Conservation (phyloP, 64 coral and sea anemone species). For the Actinia tenebrosa region DNA sequence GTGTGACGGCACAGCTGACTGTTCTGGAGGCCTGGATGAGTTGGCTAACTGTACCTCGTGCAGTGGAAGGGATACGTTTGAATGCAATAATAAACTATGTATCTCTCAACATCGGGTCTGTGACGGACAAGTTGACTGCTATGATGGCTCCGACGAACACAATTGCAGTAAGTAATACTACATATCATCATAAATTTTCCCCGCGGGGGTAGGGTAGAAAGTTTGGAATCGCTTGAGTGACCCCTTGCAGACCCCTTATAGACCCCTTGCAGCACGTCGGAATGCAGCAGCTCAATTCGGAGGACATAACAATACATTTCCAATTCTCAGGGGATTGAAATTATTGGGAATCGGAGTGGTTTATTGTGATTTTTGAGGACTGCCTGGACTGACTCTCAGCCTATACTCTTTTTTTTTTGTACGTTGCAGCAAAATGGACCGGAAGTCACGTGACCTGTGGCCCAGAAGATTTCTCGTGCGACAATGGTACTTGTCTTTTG, state of each 20-base stretch:
- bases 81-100: constrained; percentile 20
- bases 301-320: too few species aligned
- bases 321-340: too few species aligned
- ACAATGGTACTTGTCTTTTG: constrained; percentile 16
- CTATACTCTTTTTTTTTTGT: background rate
- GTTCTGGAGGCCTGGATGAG: constrained; percentile 28
- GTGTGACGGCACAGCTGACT: constrained; percentile 54
- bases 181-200: too few species aligned
- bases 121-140: constrained; percentile 37
- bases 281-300: too few species aligned
- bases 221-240: too few species aligned
- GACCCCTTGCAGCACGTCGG: too few species aligned
- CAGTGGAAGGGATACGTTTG: constrained; percentile 5
- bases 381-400: too few species aligned
- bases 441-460: constrained; percentile 20
- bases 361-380: too few species aligned
- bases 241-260: too few species aligned
- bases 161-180: constrained; percentile 37
- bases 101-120: constrained; percentile 19
- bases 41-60: constrained; percentile 34
- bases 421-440: background rate
- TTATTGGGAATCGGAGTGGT: too few species aligned
- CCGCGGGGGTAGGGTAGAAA: too few species aligned
- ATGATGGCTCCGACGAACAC: constrained; percentile 25
- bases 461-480: constrained; percentile 2